Evolutionary conservation across 1,140 invertebrate species (phyloP), one percentile per base, ranked within the genome.

Genomic region (Aethina tumida): DNA sequence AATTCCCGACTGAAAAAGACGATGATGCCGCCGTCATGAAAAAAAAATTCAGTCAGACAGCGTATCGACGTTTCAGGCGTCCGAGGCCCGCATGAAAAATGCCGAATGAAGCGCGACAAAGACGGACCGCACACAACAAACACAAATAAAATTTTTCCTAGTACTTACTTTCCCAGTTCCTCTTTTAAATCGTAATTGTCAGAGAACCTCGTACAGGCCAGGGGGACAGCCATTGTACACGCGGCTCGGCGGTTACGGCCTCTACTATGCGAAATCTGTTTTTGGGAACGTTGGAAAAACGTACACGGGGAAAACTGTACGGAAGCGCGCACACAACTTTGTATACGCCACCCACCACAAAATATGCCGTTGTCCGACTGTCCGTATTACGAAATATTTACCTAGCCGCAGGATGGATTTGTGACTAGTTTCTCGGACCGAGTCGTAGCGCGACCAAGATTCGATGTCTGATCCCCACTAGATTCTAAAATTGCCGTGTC

Each of bases 111-210:
- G 20, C 36, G 31, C 34, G 31, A 26, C 38, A 29, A 26, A 15
- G 14, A 16, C 32, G 21, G 42, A 39, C 30, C 20, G 21, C 24
- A 32, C 39, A 41, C 27, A 36, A 9, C 21, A 38, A 31, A 29
- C 43, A 24, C 12, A 27, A 14, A 35, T 20, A 40, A 46, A 30
- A 28, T n/a, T n/a, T n/a, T n/a, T n/a, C n/a, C 33, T 40, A 24
- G 15, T 68, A 91, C 91, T 86, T 80, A 95, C 90, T 98, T 99
- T 67, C 96, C 96, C 56, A 99, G 77, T 75, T 99, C 96, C 71
- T 99, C 96, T 74, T 98, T 98, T 47, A 99, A 80, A 59, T 99
- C 96, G 70, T 99, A 99, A 70, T 97, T 97, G 71, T 99, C 95
- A 68, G 88, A 96, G 74, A 99, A 98, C 64, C 85, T 75, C 60